Evolutionary conservation across 2,888 invertebrate species (phyloP).

Genomic region (Campoplex nolae): DNA sequence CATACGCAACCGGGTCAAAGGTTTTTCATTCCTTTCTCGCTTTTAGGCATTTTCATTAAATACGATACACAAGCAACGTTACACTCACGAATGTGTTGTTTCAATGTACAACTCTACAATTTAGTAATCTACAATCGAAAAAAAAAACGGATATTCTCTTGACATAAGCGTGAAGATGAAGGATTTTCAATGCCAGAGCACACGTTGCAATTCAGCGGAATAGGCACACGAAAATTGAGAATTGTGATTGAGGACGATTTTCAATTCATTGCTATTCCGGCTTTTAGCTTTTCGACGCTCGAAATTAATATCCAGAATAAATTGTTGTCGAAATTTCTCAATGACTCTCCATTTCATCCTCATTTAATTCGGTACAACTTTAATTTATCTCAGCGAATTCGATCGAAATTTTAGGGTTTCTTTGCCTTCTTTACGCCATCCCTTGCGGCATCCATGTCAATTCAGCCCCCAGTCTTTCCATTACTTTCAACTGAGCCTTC

Average conservation of each 20-base stretch:
- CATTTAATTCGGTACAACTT: slow-evolving; percentile 52
- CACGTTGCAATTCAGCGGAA: slow-evolving; percentile 36
- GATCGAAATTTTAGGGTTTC: slow-evolving; percentile 11
- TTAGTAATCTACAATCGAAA: slow-evolving; percentile 32
- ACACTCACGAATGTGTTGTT: slow-evolving; percentile 42
- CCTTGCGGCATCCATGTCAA: slow-evolving; percentile 77
- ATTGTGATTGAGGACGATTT: slow-evolving; percentile 34
- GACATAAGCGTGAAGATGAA: slow-evolving; percentile 6
- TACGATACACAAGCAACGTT: slow-evolving; percentile 39
- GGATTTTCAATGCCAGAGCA: neutral
- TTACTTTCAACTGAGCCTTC: slow-evolving; percentile 93
- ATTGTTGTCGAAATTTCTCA: slow-evolving; percentile 28
- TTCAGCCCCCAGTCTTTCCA: slow-evolving; percentile 90
- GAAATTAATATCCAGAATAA: neutral
- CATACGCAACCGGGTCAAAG: neutral
- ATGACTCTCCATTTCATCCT: slow-evolving; percentile 41
- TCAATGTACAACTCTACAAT: slow-evolving; percentile 49
- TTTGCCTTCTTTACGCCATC: slow-evolving; percentile 65
- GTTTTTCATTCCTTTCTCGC: slow-evolving; percentile 12
- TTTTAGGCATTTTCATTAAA: slow-evolving; percentile 36
- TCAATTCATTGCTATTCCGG: neutral
- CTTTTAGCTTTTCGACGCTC: neutral
- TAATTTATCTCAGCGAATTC: slow-evolving; percentile 31
- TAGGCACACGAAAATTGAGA: slow-evolving; percentile 61
- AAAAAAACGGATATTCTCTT: slow-evolving; percentile 16